Base-by-base conservation (phyloP, 2,113 vertebrate genomes). In the Silurus asotus region DNA sequence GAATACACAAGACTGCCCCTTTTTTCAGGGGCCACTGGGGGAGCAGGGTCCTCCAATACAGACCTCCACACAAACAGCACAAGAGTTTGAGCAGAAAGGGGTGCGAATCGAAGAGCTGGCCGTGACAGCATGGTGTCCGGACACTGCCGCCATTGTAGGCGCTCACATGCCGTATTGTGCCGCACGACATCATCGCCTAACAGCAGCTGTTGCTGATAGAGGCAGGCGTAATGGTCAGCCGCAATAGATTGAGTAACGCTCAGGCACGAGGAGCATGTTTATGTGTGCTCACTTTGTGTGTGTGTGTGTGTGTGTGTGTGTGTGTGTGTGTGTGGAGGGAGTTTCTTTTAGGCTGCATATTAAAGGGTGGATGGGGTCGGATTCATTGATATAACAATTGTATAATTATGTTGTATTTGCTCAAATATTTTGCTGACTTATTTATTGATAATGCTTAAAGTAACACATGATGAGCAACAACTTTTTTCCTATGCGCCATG, bases 141-240 rank as follows among this genome's bases (percentile, higher is more conserved):
- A 95, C 94, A 95, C 91, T 90, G 82, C 90, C 81, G 79, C 87
- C 93, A 92, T 94, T 95, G 94, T 95, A 89, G 75, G 28, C 8
- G 83, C 88, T 94, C 92, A 94, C 92, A 89, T 77, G 69, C 90
- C 90, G 92, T 92, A 93, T 93, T 92, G 93, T 94, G 92, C 91
- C 90, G 85, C 89, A 91, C 92, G 92, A 94, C 93, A 92, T 90
- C 93, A 89, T 94, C 93, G 93, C 92, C 92, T 93, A 93, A 92
- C 93, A 92, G 93, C 94, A 95, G 93, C 94, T 91, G 92, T 93
- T 93, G 93, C 91, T 89, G 89, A 90, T 91, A 91, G 91, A 93
- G 93, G 92, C 91, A 90, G 89, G 90, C 90, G 92, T 92, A 92
- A 89, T 92, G 91, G 92, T 93, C 93, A 93, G 92, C 92, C 91